phyloP scores from a whole-genome alignment of 2,888 invertebrate species.

The Lamellibrachia satsuma region DNA sequence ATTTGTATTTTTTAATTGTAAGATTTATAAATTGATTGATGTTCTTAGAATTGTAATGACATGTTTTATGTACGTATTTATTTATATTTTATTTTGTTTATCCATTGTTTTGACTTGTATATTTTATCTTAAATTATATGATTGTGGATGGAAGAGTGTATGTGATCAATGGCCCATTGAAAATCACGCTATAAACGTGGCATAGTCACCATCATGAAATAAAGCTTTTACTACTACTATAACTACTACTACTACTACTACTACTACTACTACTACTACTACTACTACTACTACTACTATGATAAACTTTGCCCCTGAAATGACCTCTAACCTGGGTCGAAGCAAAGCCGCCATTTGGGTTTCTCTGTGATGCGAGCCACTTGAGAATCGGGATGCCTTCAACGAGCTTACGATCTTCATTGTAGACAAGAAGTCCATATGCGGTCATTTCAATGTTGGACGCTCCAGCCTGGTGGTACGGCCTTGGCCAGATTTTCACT shows the following conservation, averaged over 20 bases:
- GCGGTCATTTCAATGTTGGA: conserved; percentile 62
- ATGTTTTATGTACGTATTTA: too few species aligned
- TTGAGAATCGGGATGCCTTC: conserved; percentile 71
- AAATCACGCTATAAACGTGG: too few species aligned
- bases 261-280: not conserved
- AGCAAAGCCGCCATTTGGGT: conserved; percentile 69
- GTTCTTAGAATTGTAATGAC: too few species aligned
- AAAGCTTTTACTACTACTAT: too few species aligned
- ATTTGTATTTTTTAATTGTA: too few species aligned
- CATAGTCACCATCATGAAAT: too few species aligned
- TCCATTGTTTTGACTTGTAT: too few species aligned
- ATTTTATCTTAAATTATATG: too few species aligned
- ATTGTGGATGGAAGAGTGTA: too few species aligned
- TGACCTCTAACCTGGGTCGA: conserved; percentile 59
- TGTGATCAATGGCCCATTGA: too few species aligned
- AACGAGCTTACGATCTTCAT: conserved; percentile 45
- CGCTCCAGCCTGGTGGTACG: conserved; percentile 48
- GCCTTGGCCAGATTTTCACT: conserved; percentile 42
- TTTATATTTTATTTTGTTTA: too few species aligned
- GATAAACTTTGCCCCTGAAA: not conserved
- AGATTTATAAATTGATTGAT: too few species aligned
- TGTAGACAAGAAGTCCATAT: conserved; percentile 62
- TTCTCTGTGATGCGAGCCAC: conserved; percentile 80
- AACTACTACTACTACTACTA: not conserved
- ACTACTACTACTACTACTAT: not conserved